Conservation (phyloP, 1,140 invertebrate genomes). For the Dreissena rostriformis region DNA sequence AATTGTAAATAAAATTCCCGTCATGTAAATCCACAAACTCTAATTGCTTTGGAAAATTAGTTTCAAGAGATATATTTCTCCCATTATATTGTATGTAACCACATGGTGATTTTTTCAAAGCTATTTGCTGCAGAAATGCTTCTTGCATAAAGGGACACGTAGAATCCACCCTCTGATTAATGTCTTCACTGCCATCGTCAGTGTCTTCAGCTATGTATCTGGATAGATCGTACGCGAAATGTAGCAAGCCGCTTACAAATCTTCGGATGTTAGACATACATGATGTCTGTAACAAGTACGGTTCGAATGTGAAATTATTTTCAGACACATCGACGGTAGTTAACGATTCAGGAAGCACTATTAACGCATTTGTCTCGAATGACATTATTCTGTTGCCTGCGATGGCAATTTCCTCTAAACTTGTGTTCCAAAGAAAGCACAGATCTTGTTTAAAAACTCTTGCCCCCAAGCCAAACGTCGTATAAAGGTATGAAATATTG, state of each 20-base stretch:
- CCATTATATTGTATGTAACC: not conserved
- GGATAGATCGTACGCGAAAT: not conserved
- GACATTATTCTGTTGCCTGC: not conserved
- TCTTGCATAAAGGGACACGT: slow-evolving; percentile 15
- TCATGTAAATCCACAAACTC: not conserved
- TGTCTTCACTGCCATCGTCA: not conserved
- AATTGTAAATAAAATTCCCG: not conserved
- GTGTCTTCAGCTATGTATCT: not conserved
- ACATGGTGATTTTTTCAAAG: not conserved
- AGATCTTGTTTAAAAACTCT: not conserved
- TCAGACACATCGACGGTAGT: slow-evolving; percentile 1
- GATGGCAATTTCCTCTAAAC: not conserved
- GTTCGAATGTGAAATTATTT: slow-evolving; percentile 39
- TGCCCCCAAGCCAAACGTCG: not conserved
- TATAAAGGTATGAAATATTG: slow-evolving; percentile 8
- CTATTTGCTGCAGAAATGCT: not conserved
- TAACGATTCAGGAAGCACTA: slow-evolving; percentile 39
- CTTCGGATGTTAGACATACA: slow-evolving; percentile 3
- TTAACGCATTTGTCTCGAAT: slow-evolving; percentile 30
- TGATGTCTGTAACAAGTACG: not conserved
- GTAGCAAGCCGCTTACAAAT: not conserved
- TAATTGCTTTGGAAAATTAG: slow-evolving; percentile 2
- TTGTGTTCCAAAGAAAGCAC: slow-evolving; percentile 49
- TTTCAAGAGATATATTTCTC: not conserved
- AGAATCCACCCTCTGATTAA: not conserved